These are phyloP conservation scores for Nematopogon swammerdamellus DNA, from an alignment of 2,888 invertebrate species.

Conservation along the genomic window DNA sequence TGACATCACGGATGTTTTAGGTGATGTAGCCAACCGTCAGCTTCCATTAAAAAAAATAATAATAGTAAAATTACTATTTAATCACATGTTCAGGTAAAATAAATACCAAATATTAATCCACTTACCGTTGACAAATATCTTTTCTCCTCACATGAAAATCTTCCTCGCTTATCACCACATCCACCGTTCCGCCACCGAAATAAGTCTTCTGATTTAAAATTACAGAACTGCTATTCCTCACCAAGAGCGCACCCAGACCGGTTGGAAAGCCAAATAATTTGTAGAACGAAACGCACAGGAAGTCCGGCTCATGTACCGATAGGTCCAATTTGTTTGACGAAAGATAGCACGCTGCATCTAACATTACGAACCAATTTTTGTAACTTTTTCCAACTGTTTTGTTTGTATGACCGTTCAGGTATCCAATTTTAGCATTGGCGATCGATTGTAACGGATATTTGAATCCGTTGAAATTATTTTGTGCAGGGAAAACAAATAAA, in stretches of 20 bases:
- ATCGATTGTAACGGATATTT: conserved; percentile 84
- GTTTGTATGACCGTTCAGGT: conserved; percentile 36
- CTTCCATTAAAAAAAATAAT: no score
- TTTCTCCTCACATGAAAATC: conserved; percentile 69
- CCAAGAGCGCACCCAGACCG: conserved; percentile 86
- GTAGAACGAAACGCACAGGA: conserved; percentile 91
- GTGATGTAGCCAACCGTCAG: no score
- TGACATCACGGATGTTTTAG: no score
- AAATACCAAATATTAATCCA: not conserved
- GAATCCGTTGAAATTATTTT: conserved; percentile 92
- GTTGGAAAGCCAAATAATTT: conserved; percentile 96
- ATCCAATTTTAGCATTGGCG: conserved; percentile 57
- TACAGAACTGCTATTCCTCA: conserved; percentile 61
- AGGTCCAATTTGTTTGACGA: conserved; percentile 78
- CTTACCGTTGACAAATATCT: conserved; percentile 69
- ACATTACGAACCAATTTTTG: conserved; percentile 66
- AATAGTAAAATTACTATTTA: not conserved
- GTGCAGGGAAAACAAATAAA: conserved; percentile 85
- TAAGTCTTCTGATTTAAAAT: conserved; percentile 66
- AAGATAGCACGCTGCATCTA: conserved; percentile 86
- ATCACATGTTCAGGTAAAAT: not conserved
- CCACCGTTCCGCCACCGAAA: conserved; percentile 94
- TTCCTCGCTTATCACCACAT: conserved; percentile 71
- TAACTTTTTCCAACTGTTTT: conserved; percentile 32
- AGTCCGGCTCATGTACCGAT: conserved; percentile 72